phyloP scores from a whole-genome alignment of 2,888 invertebrate genomes.

The Drosophila helvetica region DNA sequence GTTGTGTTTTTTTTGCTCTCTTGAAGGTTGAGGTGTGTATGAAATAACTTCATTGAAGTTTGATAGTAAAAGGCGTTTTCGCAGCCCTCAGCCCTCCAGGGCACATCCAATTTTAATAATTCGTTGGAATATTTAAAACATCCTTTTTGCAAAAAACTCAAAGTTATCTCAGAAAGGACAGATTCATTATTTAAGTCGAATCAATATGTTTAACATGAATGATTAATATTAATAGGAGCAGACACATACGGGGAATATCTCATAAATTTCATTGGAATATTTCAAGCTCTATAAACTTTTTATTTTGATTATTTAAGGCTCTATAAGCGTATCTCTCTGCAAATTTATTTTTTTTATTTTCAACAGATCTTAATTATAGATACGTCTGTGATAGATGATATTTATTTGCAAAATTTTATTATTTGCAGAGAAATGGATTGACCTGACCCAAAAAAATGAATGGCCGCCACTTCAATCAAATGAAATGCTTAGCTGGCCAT shows the following conservation, averaged over 20 bases:
- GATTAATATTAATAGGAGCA: not conserved
- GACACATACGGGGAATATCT: no score
- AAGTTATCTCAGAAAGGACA: not conserved
- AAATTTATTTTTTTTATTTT: not conserved
- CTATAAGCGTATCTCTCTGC: not conserved
- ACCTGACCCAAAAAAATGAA: conserved; percentile 23
- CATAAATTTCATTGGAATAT: not conserved
- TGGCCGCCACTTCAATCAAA: conserved; percentile 43
- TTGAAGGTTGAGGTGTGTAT: not conserved
- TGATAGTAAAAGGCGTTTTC: no score
- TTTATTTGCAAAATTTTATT: not conserved
- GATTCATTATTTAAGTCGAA: not conserved
- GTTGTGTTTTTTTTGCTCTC: conserved; percentile 6
- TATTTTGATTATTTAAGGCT: not conserved
- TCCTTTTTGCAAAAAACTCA: not conserved
- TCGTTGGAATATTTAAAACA: not conserved
- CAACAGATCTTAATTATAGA: conserved; percentile 8
- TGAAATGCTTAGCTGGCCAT: conserved; percentile 33
- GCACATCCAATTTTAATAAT: no score
- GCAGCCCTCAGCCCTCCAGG: no score
- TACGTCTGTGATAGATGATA: not conserved
- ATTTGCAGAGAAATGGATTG: not conserved
- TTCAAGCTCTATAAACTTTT: not conserved
- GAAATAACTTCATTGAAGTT: not conserved
- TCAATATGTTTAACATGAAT: not conserved